Evolutionary conservation across 2,888 invertebrate species (phyloP), one percentile per base, ranked within the genome.

Genomic region (Yponomeuta plumbellus): DNA sequence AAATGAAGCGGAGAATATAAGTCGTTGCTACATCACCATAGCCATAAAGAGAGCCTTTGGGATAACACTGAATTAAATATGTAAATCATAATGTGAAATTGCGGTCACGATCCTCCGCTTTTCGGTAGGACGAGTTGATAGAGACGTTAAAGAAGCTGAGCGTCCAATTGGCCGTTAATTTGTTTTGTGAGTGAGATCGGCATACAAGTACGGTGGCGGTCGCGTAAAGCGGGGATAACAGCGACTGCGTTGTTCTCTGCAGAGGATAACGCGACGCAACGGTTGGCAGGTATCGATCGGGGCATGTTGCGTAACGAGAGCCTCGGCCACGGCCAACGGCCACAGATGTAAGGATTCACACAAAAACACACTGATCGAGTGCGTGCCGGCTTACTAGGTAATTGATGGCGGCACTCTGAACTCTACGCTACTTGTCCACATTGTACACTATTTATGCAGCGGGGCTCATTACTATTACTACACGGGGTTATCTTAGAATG

Each of bases 331-430:
- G 76, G 71, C 67, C 74, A 71, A 66, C 72, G 73, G 72, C 79
- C 17, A 84, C 85, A 85, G 75, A 77, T 84, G 74, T 86, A 81
- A 79, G 88, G 87, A 81, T 87, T 87, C 86, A 69, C 76, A 66
- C 76, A 80, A 78, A 61, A 61, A 52, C 44, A 52, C 44, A 52
- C 44, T 52, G 44, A 13, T 17, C 5, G 34, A 17, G 44, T 52
- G 44, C 44, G 44, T 52, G 44, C 3, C 44, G 17, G 44, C 44
- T 52, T 4, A 52, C 59, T 13, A 2, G 59, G 23, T 23, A 21
- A 59, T 59, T 59, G 22, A 59, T 59, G 21, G 21, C 59, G 20
- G 59, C 59, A 59, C 59, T 59, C 22, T 21, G 59, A 22, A 59
- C 44, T 52, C 44, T 52, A 1, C 44, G 13, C 13, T 8, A 13